Conservation (phyloP, 2,888 invertebrate species). For the Nemurella pictetii region DNA sequence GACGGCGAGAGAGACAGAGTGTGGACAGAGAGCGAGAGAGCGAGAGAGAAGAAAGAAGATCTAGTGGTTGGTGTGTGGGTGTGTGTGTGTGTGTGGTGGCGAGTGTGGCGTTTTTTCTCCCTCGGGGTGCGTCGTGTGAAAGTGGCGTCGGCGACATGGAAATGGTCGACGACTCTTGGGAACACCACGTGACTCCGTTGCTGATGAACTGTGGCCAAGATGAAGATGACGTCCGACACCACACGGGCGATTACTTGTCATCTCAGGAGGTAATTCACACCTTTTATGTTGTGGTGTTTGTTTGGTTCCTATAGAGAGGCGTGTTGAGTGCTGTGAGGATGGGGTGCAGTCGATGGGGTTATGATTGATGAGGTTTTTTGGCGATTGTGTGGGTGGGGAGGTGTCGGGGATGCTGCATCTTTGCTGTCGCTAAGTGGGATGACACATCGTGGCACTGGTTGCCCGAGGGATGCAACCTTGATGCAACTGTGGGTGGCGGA, state of each 20-base stretch:
- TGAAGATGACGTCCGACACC: constrained; percentile 51
- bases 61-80: neutral
- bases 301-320: neutral
- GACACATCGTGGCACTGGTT: neutral
- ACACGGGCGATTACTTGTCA: constrained; percentile 3
- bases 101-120: neutral
- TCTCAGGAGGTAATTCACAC: constrained; percentile 37
- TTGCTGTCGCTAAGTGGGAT: neutral
- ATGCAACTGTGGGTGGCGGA: too few species aligned
- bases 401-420: neutral
- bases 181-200: constrained; percentile 62
- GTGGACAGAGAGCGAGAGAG: neutral
- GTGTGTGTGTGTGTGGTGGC: neutral
- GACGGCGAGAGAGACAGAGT: neutral
- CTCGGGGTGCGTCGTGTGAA: neutral
- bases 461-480: neutral
- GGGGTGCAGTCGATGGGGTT: neutral
- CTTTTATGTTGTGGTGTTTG: neutral
- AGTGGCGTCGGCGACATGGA: constrained; percentile 37
- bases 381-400: neutral
- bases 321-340: neutral
- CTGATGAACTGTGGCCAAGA: constrained; percentile 53
- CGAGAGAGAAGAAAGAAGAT: neutral
- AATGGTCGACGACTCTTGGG: constrained; percentile 52
- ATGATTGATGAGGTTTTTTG: constrained; percentile 5